phyloP scores from a whole-genome alignment of 2,888 invertebrate genomes.

The Hemistola chrysoprasaria region DNA sequence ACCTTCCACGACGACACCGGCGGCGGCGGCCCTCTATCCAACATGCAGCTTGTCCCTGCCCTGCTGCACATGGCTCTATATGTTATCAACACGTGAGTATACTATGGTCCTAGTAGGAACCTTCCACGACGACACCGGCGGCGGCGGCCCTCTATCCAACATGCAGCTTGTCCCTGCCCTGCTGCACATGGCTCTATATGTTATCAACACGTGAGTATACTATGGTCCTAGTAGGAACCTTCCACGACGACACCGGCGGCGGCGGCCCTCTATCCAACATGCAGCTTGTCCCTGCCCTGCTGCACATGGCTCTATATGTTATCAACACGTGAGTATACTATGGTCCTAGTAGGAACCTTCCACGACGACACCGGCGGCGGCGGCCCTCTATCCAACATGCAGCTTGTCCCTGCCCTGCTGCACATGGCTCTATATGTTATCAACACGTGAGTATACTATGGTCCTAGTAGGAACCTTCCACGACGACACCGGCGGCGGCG shows the following conservation, averaged over 20 bases:
- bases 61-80: slow-evolving; percentile 97
- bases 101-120: slow-evolving; percentile 78
- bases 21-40: slow-evolving; percentile 98
- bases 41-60: slow-evolving; percentile 98
- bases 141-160: slow-evolving; percentile 97
- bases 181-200: slow-evolving; percentile 96
- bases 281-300: slow-evolving; percentile 96
- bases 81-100: slow-evolving; percentile 77
- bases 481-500: no score
- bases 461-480: no score
- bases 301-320: slow-evolving; percentile 97
- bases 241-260: slow-evolving; percentile 99
- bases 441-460: no score
- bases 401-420: no score
- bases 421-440: no score
- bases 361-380: no score
- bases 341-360: no score
- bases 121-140: slow-evolving; percentile 99
- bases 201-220: slow-evolving; percentile 81
- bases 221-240: no score
- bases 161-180: slow-evolving; percentile 98
- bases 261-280: slow-evolving; percentile 98
- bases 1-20: slow-evolving; percentile 99
- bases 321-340: no score
- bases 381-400: no score